Conservation (phyloP, 2,113 vertebrate species). For the Catharus fuscescens region DNA sequence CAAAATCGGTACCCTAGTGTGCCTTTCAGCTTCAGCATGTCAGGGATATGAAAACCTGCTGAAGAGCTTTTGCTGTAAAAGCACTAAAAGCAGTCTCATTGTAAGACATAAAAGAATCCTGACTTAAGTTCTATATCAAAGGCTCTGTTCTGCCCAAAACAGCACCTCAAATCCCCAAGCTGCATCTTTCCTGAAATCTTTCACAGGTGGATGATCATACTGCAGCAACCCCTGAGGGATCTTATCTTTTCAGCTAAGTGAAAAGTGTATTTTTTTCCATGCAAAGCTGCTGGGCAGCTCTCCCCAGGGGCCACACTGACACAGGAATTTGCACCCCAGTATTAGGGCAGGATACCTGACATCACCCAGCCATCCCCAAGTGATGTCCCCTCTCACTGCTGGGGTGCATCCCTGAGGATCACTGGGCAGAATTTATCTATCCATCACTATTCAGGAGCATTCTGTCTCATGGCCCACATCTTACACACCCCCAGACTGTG, state of each 20-base stretch:
- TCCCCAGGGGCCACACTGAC: background rate
- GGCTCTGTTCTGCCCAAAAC: background rate
- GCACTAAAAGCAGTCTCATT: background rate
- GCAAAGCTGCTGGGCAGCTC: background rate
- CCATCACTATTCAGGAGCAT: background rate
- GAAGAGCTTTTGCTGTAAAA: background rate
- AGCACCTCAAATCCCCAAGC: background rate
- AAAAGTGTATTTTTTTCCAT: background rate
- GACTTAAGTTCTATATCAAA: background rate
- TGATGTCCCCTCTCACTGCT: background rate
- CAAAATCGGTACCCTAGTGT: fast-evolving
- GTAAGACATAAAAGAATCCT: background rate
- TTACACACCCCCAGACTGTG: background rate
- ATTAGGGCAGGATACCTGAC: background rate
- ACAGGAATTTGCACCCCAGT: background rate
- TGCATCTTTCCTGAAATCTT: background rate
- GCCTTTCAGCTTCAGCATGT: background rate
- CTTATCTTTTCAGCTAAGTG: background rate
- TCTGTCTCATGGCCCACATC: background rate
- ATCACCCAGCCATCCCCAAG: background rate
- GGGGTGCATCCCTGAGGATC: background rate
- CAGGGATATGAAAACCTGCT: background rate
- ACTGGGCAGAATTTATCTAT: background rate
- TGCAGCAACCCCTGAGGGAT: background rate
- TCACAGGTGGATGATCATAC: background rate